Evolutionary conservation across 2,113 vertebrate species (phyloP), one percentile per base, ranked within the genome.

Genomic region (Bagarius yarrelli): DNA sequence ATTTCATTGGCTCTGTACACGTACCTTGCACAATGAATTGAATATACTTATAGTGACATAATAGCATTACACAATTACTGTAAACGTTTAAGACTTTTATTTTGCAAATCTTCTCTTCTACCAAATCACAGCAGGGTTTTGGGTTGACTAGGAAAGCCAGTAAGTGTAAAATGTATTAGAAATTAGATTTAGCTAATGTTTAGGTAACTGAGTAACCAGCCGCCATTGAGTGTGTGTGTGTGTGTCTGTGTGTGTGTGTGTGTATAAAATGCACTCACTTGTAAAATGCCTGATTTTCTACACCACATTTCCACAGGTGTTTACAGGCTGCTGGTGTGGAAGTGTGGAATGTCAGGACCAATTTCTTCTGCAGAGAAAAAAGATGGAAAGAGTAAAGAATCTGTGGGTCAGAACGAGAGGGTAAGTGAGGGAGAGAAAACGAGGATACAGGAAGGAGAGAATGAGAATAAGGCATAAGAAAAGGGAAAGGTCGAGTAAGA

Each of bases 201-300:
- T 27, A 61, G 52, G 57, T 56, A 60, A 78, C 21, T 15, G n/a
- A 30, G 47, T 47, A 83, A 73, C 66, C 6, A 44, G 74, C 72
- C 15, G 75, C 71, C 71, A 23, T n/a, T 50, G 27, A 53, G 82
- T 76, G 21, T 69, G 25, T 79, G 60, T 75, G 47, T 71, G 69
- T 63, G 47, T 59, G 63, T 60, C 40, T n/a, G 50, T 32, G 6
- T 23, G 8, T 13, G 15, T 32, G 15, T n/a, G 4, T 69, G 36
- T 69, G 64, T 44, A 23, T n/a, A 8, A 27, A 4, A 19, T 3
- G 14, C 79, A 92, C 97, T 84, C 92, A 99, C 98, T 99, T 99
- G 94, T 99, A 99, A 94, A 99, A 99, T 82, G 96, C 96, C 88
- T 99, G 97, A 89, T 99, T 99, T 91, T 99, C 97, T 87, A 98